Conservation (phyloP, 2,888 invertebrate genomes). For the Dicycla oo region DNA sequence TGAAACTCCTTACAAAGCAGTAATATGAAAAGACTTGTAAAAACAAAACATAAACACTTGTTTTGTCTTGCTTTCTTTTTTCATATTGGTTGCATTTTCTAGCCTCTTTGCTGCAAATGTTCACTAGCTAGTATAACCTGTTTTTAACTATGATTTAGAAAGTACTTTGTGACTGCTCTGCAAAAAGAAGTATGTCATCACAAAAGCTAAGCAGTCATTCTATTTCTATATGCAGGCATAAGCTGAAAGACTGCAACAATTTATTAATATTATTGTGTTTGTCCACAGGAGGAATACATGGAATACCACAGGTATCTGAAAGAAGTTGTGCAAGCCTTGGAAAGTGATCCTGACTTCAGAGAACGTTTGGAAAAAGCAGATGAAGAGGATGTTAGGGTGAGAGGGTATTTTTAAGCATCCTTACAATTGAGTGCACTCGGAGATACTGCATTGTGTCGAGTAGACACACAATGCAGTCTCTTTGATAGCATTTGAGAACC, state of each 20-base stretch:
- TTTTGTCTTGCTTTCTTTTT: neutral
- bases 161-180: constrained; percentile 1
- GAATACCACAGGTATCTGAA: constrained; percentile 97
- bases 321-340: constrained; percentile 97
- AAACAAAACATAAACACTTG: neutral
- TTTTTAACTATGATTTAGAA: constrained; percentile 1
- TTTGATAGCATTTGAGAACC: neutral
- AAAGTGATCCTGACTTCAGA: constrained; percentile 96
- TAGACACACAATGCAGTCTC: constrained; percentile 1
- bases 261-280: constrained; percentile 21
- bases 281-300: constrained; percentile 88
- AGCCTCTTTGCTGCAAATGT: constrained; percentile 13
- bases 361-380: constrained; percentile 95
- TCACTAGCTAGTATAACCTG: neutral
- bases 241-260: neutral
- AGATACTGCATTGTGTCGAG: constrained; percentile 1
- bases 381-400: constrained; percentile 95
- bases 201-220: too few species aligned
- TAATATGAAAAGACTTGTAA: neutral
- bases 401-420: constrained; percentile 62
- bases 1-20: neutral
- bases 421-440: too few species aligned
- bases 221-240: neutral
- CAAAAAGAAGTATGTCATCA: neutral
- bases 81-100: neutral